Conservation (phyloP, 2,888 invertebrate genomes). For the Macrosiphum euphorbiae region DNA sequence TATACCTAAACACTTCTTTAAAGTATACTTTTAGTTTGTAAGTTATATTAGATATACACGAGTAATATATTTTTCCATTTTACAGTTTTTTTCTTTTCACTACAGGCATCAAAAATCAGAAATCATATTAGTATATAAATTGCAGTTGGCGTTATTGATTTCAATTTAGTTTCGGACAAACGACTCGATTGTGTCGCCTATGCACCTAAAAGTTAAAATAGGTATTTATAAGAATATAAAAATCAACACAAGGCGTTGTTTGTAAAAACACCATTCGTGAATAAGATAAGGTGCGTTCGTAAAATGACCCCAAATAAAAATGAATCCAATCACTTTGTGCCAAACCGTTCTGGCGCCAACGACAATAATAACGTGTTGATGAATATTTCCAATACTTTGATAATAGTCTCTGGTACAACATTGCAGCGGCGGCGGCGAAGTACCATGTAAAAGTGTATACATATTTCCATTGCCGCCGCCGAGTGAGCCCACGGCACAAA, state of each 20-base stretch:
- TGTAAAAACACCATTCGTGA: neutral
- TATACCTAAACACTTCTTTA: neutral
- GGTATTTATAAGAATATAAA: neutral
- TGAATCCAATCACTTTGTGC: neutral
- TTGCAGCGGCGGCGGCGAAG: neutral
- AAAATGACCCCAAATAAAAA: neutral
- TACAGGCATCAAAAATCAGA: neutral
- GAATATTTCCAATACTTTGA: constrained; percentile 43
- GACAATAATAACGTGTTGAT: neutral
- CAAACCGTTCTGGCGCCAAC: constrained; percentile 20
- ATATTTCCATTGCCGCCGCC: constrained; percentile 36
- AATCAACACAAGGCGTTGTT: neutral
- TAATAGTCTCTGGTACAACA: neutral
- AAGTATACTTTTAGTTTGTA: neutral
- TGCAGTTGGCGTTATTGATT: neutral
- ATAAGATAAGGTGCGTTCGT: neutral
- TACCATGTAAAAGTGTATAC: constrained; percentile 18
- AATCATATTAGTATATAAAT: neutral
- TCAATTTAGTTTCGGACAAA: neutral
- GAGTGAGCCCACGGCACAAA: constrained; percentile 61
- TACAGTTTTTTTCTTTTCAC: neutral
- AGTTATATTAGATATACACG: neutral
- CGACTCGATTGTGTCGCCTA: neutral
- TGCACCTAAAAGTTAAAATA: neutral
- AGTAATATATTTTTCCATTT: neutral